Evolutionary conservation across 2,888 invertebrate genomes (phyloP), one percentile per base, ranked within the genome.

Genomic region (Opisthograptis luteolata): DNA sequence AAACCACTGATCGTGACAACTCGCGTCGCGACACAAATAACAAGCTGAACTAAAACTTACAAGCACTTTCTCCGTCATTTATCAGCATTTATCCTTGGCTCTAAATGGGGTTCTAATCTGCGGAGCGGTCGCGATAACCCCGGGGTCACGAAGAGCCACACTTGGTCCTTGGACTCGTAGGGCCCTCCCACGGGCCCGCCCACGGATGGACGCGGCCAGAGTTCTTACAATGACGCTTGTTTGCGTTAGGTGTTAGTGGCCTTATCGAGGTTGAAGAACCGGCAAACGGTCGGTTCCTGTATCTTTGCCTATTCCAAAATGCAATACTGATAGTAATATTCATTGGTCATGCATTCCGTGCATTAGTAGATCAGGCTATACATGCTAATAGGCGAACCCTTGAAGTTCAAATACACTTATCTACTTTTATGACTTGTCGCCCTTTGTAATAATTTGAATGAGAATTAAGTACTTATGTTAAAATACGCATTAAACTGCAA

Each of bases 41-140:
- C 10, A 27, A 27, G n/a, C n/a, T n/a, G n/a, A 10, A 25, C 37
- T 27, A 15, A 40, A 40, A 12, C 37, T 20, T 10, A 28, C 19
- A 3, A 8, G 9, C 28, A 22, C 27, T 34, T 27, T 43, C 43
- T 27, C 27, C 27, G 10, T 17, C 19, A 28, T 44, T 14, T 39
- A 37, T 39, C 17, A 45, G 13, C 27, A 49, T 42, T 51, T 54
- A 47, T 44, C 40, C 47, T 22, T 24, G 41, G 32, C 32, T 20
- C 27, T 9, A 41, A 50, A 39, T 46, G 44, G 41, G 43, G 42
- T 40, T 30, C 48, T 52, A 49, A 60, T 60, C 51, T 49, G 13
- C 25, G 47, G 36, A 42, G 39, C 43, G 31, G 27, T 50, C 40
- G 24, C n/a, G 59, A 59, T 59, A 59, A 57, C 57, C 54, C 45